Base-by-base conservation (phyloP, 2,113 vertebrate species). In the Amphiprion ocellaris region DNA sequence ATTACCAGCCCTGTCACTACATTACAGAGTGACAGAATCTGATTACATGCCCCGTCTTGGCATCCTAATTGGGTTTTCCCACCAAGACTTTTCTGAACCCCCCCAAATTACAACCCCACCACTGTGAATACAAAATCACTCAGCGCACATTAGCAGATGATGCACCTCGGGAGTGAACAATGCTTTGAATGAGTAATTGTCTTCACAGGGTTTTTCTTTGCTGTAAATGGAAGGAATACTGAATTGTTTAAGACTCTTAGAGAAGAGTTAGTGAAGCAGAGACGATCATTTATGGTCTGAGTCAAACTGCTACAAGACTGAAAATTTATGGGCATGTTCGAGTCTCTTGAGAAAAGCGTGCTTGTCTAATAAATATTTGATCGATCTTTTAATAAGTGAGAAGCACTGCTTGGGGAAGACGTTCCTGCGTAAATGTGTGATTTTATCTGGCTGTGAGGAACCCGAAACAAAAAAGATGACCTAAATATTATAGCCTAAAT, bases 341-440 rank as follows among this genome's bases (percentile, higher is more conserved):
- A 61, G 44, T 77, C 80, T 79, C 84, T 66, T 56, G 64, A 74
- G 86, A 80, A 44, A 80, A 11, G 24, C 0, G 7, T 8, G n/a
- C 61, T 63, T 77, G 82, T 86, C 68, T 56, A 73, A 85, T 91
- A 82, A 89, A 92, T 89, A 86, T 88, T 89, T 88, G 80, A 93
- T 84, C 41, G 65, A 88, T 91, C 71, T 60, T 77, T 90, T 78
- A 90, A 90, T 87, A 88, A 93, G 82, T 74, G 76, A 86, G 82
- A 86, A 78, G 77, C 72, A 69, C 33, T 56, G 73, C 87, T 76
- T 61, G 73, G 74, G 71, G 69, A 69, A 70, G 69, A 71, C 52
- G 16, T 39, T 78, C 59, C 39, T 49, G 77, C 64, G 55, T 68
- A 14, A 79, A 80, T 39, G 46, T 47, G 65, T 59, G 83, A 65